Conservation (phyloP, 1,140 invertebrate species). For the Andricus grossulariae region DNA sequence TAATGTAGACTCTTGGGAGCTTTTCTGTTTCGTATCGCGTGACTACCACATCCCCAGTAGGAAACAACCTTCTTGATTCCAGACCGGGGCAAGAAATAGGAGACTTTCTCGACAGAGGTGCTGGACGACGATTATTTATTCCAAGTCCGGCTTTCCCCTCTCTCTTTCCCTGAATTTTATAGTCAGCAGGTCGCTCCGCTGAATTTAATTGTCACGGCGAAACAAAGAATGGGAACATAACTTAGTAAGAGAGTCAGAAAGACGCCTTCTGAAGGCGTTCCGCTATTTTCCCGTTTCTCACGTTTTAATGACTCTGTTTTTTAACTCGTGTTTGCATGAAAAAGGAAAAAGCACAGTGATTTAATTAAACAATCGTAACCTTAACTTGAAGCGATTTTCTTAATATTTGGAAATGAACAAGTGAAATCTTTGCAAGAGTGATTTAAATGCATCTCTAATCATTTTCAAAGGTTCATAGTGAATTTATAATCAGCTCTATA, state of each 20-base stretch:
- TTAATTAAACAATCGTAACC: too few relatives aligned
- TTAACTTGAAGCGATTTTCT: too few relatives aligned
- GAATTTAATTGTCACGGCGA: slow-evolving; percentile 26
- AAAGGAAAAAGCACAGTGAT: not conserved
- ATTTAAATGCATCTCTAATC: too few relatives aligned
- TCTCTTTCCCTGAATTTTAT: slow-evolving; percentile 2
- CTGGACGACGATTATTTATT: slow-evolving; percentile 17
- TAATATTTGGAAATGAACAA: too few relatives aligned
- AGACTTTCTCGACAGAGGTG: not conserved
- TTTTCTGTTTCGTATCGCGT: slow-evolving; percentile 50
- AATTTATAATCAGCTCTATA: too few relatives aligned
- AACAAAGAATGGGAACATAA: slow-evolving; percentile 30
- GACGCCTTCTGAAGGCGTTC: slow-evolving; percentile 19
- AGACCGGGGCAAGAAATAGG: slow-evolving; percentile 32
- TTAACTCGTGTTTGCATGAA: not conserved
- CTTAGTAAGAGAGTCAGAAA: slow-evolving; percentile 28
- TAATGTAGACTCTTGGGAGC: slow-evolving; percentile 58
- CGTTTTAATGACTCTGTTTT: slow-evolving; percentile 5
- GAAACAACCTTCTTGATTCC: slow-evolving; percentile 24
- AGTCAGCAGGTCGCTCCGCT: slow-evolving; percentile 14
- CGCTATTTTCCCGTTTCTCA: slow-evolving; percentile 2
- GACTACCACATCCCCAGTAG: slow-evolving; percentile 24
- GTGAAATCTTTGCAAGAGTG: too few relatives aligned
- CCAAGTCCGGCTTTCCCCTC: slow-evolving; percentile 10
- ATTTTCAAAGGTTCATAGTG: too few relatives aligned